phyloP scores from a whole-genome alignment of 2,113 vertebrate species.

The Arenaria interpres region DNA sequence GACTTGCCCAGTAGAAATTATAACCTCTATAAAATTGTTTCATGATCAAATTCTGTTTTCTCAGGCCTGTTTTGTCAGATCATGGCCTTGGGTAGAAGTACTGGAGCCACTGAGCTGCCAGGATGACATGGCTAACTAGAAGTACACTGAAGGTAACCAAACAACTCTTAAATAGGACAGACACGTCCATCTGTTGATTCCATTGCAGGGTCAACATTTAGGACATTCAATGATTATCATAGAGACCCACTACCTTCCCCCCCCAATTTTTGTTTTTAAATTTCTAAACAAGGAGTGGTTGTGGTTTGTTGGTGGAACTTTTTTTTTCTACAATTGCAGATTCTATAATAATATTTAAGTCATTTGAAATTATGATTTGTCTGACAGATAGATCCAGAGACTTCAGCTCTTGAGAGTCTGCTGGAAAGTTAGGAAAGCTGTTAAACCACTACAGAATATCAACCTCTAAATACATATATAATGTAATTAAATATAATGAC shows the following conservation, averaged over 20 bases:
- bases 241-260: not conserved
- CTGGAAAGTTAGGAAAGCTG: not conserved
- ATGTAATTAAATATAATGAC: not conserved
- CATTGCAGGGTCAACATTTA: not conserved
- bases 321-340: not conserved
- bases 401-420: not conserved
- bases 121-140: not conserved
- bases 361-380: not conserved
- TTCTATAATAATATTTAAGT: not conserved
- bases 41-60: slow-evolving; percentile 44
- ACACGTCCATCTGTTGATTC: not conserved
- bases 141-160: not conserved
- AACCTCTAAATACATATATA: not conserved
- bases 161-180: not conserved
- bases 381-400: not conserved
- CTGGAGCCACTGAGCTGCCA: not conserved
- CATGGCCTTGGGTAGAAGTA: not conserved
- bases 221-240: not conserved
- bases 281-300: not conserved
- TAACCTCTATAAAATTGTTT: slow-evolving; percentile 25
- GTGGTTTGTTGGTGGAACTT: not conserved
- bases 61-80: not conserved
- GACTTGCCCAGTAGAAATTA: slow-evolving; percentile 43
- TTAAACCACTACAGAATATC: not conserved
- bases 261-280: not conserved